These are phyloP conservation scores for Exocentrus adspersus DNA, from an alignment of 2,888 invertebrate species.

Conservation along the genomic window DNA sequence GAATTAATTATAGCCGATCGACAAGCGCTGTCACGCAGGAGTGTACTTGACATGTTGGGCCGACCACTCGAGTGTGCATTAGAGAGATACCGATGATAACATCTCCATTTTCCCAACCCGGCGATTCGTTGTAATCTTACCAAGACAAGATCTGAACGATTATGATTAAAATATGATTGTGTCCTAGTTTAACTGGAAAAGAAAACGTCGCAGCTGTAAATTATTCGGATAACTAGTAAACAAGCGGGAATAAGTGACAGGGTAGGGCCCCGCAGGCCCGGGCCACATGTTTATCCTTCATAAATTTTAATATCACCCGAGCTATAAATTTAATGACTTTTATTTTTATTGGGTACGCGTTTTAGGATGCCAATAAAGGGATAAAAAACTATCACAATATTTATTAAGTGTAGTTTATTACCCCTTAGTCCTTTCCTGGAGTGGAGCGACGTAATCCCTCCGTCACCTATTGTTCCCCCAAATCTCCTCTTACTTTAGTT, in stretches of 20 bases:
- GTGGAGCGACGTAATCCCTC: too few relatives aligned
- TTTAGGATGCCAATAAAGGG: too few relatives aligned
- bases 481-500: too few relatives aligned
- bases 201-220: conserved; percentile 11
- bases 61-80: not conserved
- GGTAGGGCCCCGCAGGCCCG: too few relatives aligned
- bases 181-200: not conserved
- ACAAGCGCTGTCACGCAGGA: not conserved
- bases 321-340: too few relatives aligned
- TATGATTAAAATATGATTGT: not conserved
- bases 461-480: conserved; percentile 20
- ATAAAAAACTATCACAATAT: too few relatives aligned
- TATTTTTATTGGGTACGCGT: too few relatives aligned
- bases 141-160: not conserved
- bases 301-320: too few relatives aligned
- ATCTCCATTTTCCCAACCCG: not conserved
- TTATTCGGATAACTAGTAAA: not conserved
- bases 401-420: too few relatives aligned
- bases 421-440: too few relatives aligned
- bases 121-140: not conserved
- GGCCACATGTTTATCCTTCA: too few relatives aligned
- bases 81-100: not conserved
- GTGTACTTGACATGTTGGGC: not conserved
- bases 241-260: not conserved
- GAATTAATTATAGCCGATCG: not conserved